Base-by-base conservation (phyloP, 1,140 invertebrate genomes). In the Helicorthomorpha holstii region DNA sequence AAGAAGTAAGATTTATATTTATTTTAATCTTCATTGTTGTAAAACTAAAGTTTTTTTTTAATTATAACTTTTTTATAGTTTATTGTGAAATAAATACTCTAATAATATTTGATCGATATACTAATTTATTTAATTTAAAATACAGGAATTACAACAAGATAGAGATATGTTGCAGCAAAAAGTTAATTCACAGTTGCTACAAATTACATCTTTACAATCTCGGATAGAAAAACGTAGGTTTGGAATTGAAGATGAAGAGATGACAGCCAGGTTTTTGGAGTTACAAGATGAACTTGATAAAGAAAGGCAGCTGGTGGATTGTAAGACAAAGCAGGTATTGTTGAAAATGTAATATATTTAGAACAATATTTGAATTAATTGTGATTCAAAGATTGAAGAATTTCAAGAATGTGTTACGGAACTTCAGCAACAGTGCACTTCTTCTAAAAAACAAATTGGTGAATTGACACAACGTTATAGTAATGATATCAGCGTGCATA, bases 111-210 rank as follows among this genome's bases (percentile, higher is more conserved):
- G n/a, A n/a, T n/a, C n/a, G n/a, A n/a, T n/a, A n/a, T n/a, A n/a
- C n/a, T 46, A 3, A 42, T 53, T 52, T 52, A 29, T 51, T 41
- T 51, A 46, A 34, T 54, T 54, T 55, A 56, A 56, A 57, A 59
- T 61, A 19, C 61, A 86, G 82, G 84, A 88, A 65, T 67, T 86
- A 38, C 75, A 79, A 56, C 77, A 79, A 41, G 84, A 89, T 59
- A 78, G 82, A 22, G 82, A 85, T 58, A 76, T 81, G 26, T 67
- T 89, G 44, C 84, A 88, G 62, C 75, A 81, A 55, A 79, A 80
- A 42, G 76, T 83, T 55, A 81, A 82, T 24, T 81, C 87, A 60
- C 82, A 86, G 63, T 72, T 85, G 50, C 75, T 83, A 50, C 76
- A 82, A 60, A 81, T 88, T 50, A 83, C 84, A 42, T 75, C 79